These are phyloP conservation scores for Cylindroiulus punctatus DNA, from an alignment of 2,888 invertebrate species.

Conservation along the genomic window DNA sequence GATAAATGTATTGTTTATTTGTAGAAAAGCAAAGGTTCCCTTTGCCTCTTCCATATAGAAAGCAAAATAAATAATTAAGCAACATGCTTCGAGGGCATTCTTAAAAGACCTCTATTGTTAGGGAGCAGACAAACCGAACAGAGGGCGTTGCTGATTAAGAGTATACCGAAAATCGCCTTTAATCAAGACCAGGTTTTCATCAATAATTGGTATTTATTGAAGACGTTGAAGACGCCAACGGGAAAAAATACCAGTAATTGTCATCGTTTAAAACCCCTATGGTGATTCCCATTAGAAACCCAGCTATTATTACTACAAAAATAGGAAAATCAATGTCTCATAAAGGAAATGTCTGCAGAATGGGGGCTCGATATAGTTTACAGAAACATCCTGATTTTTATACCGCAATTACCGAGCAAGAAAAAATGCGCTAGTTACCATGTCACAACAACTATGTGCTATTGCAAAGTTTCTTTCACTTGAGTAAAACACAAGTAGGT, in stretches of 20 bases:
- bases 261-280: background rate
- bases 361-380: background rate
- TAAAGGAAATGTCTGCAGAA: background rate
- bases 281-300: background rate
- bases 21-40: background rate
- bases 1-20: conserved; percentile 42
- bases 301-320: background rate
- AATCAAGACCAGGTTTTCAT: background rate
- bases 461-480: too few relatives aligned
- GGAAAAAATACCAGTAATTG: background rate
- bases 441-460: background rate
- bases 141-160: background rate
- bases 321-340: background rate
- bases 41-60: conserved; percentile 4
- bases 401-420: background rate
- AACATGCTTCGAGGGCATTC: conserved; percentile 19
- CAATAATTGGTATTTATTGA: conserved; percentile 38
- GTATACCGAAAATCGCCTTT: background rate
- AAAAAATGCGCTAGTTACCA: background rate
- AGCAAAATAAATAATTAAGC: conserved; percentile 34
- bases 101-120: background rate
- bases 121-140: background rate
- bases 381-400: background rate
- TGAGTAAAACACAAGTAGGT: too few relatives aligned
- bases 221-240: background rate